Percentiles rank a stretch among this genome's conserved stretches.
phyloP scores from a whole-genome alignment of 2,888 invertebrate species.

The Mesochorus sp. region DNA sequence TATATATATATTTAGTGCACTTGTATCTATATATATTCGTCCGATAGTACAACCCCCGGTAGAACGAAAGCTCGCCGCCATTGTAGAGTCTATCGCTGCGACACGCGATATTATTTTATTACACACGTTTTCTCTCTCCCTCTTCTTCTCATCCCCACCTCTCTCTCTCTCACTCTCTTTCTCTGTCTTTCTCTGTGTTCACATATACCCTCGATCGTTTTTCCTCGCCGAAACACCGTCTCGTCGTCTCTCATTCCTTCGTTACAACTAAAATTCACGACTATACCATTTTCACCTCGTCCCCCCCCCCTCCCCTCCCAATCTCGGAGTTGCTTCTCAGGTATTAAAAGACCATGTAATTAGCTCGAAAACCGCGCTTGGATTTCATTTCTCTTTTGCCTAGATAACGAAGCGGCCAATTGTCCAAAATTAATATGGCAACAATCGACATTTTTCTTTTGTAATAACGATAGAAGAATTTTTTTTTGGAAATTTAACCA shows the following conservation, averaged over 20 bases:
- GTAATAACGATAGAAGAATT: neutral
- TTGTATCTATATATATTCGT: neutral
- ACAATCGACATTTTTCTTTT: no score
- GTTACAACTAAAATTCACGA: conserved; percentile 13
- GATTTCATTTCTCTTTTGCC: conserved; percentile 11
- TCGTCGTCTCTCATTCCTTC: conserved; percentile 4
- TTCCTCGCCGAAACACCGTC: neutral
- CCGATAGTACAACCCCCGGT: conserved; percentile 13
- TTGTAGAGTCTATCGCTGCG: conserved; percentile 56
- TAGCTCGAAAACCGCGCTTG: conserved; percentile 32
- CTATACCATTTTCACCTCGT: neutral
- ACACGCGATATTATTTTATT: conserved; percentile 62
- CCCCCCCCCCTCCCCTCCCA: neutral
- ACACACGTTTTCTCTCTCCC: conserved; percentile 28
- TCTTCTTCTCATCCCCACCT: no score
- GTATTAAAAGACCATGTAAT: conserved; percentile 33
- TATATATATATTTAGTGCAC: neutral
- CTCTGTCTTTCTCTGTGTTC: neutral
- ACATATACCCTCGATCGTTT: conserved; percentile 1
- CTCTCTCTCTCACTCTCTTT: neutral
- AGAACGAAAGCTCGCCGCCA: conserved; percentile 52
- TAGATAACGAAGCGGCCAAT: no score
- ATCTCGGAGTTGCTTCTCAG: neutral
- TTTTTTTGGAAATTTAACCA: neutral
- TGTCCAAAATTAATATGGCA: no score